phyloP scores from a whole-genome alignment of 2,113 vertebrate genomes.

The Podocnemis expansa region DNA sequence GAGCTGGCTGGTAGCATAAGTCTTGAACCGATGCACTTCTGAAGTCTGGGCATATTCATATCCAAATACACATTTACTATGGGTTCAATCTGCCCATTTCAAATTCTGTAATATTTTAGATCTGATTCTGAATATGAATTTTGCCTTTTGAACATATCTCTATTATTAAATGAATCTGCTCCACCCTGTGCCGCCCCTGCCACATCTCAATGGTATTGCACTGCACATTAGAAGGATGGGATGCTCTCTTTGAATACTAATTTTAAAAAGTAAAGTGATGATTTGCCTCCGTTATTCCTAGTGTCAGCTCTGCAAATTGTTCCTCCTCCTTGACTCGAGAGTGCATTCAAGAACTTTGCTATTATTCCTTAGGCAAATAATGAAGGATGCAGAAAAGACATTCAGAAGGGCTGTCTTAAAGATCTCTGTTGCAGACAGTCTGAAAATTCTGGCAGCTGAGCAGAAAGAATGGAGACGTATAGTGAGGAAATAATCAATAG shows the following conservation, averaged over 20 bases:
- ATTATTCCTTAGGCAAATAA: conserved; percentile 1
- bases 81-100: not conserved
- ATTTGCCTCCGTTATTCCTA: not conserved
- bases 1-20: not conserved
- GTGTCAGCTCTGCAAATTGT: not conserved
- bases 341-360: not conserved
- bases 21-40: not conserved
- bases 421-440: not conserved
- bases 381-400: not conserved
- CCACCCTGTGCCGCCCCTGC: too few relatives aligned
- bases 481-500: not conserved
- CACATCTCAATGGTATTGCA: not conserved
- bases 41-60: not conserved
- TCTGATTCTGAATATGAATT: not conserved
- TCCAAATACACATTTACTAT: not conserved
- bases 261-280: not conserved
- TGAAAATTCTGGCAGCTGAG: not conserved
- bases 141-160: not conserved
- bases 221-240: too few relatives aligned
- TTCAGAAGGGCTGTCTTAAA: not conserved
- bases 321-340: not conserved
- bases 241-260: not conserved
- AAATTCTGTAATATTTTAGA: not conserved
- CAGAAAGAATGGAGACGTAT: not conserved
- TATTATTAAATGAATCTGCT: not conserved